Conservation (phyloP, 2,113 vertebrate species). For the Eurystomus gularis region DNA sequence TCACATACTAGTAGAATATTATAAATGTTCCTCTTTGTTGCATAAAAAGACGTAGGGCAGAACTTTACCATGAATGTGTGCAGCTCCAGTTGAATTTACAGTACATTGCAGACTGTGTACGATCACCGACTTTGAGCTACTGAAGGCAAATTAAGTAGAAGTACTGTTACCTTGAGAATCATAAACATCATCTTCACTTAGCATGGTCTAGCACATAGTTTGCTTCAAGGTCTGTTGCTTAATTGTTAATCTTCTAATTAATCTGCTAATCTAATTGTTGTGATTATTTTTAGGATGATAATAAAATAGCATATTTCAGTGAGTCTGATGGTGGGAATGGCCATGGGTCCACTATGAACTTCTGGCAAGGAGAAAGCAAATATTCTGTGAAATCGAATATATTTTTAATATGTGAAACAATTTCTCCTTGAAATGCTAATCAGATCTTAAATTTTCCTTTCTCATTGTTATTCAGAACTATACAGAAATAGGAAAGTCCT, state of each 20-base stretch:
- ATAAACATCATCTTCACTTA: neutral
- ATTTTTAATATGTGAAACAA: neutral
- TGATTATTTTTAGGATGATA: neutral
- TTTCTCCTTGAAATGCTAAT: neutral
- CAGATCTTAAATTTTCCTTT: neutral
- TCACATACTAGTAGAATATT: neutral
- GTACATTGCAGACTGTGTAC: neutral
- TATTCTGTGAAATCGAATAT: neutral
- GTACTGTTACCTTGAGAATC: neutral
- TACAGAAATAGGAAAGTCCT: neutral
- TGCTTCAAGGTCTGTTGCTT: neutral
- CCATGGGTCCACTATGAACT: neutral
- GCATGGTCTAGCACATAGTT: neutral
- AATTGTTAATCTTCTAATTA: neutral
- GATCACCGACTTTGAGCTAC: neutral
- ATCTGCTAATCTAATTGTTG: too few species aligned
- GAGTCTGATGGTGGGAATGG: neutral
- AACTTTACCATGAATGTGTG: neutral
- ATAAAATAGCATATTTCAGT: neutral
- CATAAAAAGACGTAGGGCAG: neutral
- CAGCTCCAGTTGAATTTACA: neutral
- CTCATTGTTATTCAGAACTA: neutral
- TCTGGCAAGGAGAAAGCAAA: neutral
- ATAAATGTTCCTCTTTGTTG: neutral
- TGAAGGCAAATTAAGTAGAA: neutral